Base-by-base conservation (phyloP, 2,797 vertebrate species). In the Sebastes oblongus region DNA sequence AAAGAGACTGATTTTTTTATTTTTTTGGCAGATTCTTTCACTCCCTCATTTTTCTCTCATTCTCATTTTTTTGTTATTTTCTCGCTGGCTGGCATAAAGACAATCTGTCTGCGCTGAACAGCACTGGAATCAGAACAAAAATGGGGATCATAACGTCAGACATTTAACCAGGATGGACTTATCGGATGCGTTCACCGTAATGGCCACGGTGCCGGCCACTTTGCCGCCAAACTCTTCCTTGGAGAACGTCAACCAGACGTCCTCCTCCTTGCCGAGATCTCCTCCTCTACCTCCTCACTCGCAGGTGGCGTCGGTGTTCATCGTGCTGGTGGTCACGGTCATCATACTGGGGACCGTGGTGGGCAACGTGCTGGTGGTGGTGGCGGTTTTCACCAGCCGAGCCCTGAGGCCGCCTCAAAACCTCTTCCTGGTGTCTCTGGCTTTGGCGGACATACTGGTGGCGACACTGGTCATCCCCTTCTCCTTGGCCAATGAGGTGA, bases 381-480 rank as follows among this genome's bases (percentile, higher is more conserved):
- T 94, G 70, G 97, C 97, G 0, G 90, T 98, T 52, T 96, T 96
- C 80, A 97, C 96, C 83, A 97, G 97, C 87, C 94, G 94, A 22
- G 96, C 97, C 2, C 94, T 98, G 39, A 93, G 93, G 62, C 96
- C 97, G 1, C 96, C 96, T 0, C 97, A 97, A 77, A 97, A 97
- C 87, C 96, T 97, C 18, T 97, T 98, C 89, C 91, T 97, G 65
- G 96, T 97, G 83, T 98, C 97, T 2, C 78, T 97, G 86, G 97
- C 97, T 4, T 96, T 88, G 0, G 97, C 97, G 0, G 97, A 98
- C 89, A 97, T 98, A 81, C 93, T 98, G 84, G 97, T 98, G 88
- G 97, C 96, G 0, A 13, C 96, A 25, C 92, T 97, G 13, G 96
- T 98, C 68, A 96, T 98, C 86, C 97, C 97, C 27, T 98, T 98